Evolutionary conservation across 2,113 vertebrate genomes (phyloP).

Genomic region (Lonchura striata): DNA sequence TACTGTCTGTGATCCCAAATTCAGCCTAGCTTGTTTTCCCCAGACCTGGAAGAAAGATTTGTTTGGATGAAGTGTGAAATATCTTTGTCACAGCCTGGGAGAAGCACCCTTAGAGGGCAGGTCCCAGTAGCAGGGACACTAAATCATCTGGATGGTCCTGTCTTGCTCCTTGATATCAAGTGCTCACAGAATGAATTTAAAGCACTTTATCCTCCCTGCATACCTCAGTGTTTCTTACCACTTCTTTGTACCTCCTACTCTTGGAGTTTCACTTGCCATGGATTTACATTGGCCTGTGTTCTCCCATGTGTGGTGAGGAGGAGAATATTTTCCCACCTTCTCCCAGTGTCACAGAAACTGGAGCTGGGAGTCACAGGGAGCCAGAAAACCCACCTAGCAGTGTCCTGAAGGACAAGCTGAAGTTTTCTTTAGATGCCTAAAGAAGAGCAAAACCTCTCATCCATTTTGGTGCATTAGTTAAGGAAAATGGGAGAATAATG

Average conservation of each 20-base stretch:
- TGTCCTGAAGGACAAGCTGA: background rate
- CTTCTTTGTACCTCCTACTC: background rate
- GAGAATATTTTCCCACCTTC: background rate
- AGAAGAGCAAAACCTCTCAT: background rate
- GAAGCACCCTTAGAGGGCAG: fast-evolving
- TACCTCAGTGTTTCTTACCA: background rate
- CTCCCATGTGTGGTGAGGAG: background rate
- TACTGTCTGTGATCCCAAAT: background rate
- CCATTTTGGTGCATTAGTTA: background rate
- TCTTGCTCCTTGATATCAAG: background rate
- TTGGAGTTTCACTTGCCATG: background rate
- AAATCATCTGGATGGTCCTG: background rate
- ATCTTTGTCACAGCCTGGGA: background rate
- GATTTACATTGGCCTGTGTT: background rate
- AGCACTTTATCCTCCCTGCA: background rate
- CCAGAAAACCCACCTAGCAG: background rate
- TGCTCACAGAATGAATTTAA: background rate
- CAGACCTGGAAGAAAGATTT: background rate
- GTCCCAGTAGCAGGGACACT: background rate
- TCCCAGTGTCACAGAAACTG: background rate
- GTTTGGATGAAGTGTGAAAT: background rate
- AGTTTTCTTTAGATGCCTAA: background rate
- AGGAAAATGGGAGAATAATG: background rate
- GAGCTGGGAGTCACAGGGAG: background rate
- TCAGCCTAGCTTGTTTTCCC: background rate